Evolutionary conservation across 1,140 invertebrate species (phyloP).

Genomic region (Bombus affinis): DNA sequence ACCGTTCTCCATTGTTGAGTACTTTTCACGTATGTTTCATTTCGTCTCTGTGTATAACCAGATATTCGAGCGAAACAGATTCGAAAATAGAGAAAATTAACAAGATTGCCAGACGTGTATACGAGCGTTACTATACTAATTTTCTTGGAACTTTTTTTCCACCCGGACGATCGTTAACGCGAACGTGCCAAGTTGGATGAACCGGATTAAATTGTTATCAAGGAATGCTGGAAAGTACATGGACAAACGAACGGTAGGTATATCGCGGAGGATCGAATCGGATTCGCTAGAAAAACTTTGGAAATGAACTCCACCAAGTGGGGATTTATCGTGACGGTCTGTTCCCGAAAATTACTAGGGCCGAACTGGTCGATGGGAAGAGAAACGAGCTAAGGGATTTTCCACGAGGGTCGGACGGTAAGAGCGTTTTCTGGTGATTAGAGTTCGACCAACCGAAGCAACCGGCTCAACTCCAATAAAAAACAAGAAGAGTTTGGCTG

Average conservation of each 20-base stretch:
- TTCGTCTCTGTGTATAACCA: not conserved
- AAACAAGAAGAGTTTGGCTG: constrained; percentile 11
- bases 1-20: too few relatives aligned
- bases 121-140: not conserved
- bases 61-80: too few relatives aligned
- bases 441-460: constrained; percentile 53
- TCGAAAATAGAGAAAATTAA: not conserved
- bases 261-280: not conserved
- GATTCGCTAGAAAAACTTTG: constrained; percentile 42
- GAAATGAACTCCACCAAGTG: constrained; percentile 45
- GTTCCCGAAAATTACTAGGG: constrained; percentile 44
- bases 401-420: constrained; percentile 35
- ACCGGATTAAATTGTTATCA: not conserved
- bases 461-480: constrained; percentile 57
- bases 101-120: not conserved
- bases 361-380: constrained; percentile 11
- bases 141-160: too few relatives aligned
- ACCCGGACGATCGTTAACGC: not conserved
- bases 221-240: not conserved
- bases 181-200: not conserved
- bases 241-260: not conserved
- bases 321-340: constrained; percentile 39
- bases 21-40: not conserved
- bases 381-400: constrained; percentile 46
- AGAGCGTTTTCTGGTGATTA: constrained; percentile 66